These are phyloP conservation scores for Smittia sp. DNA, from an alignment of 2,888 invertebrate genomes.

Conservation along the genomic window DNA sequence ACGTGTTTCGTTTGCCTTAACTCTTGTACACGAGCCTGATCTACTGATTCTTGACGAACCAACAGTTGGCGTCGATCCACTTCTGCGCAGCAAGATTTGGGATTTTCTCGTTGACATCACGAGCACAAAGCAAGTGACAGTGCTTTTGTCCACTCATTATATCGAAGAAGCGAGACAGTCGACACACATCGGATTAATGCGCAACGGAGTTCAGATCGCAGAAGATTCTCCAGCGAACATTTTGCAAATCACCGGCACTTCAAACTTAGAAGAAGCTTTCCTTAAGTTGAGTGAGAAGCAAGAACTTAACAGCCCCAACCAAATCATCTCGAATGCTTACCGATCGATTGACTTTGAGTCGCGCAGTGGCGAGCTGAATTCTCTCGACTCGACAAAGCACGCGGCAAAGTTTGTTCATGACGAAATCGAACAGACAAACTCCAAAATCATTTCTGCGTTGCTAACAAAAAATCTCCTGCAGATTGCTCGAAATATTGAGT, in stretches of 20 bases:
- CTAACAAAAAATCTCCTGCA: not conserved
- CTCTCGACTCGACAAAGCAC: not conserved
- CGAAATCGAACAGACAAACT: not conserved
- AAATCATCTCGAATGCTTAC: not conserved
- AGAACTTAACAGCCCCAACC: not conserved
- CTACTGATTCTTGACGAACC: conserved; percentile 81
- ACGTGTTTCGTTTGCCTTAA: conserved; percentile 76
- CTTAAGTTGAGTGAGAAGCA: conserved; percentile 63
- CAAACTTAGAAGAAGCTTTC: conserved; percentile 79
- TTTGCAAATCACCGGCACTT: conserved; percentile 61
- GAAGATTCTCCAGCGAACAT: conserved; percentile 71
- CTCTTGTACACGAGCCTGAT: conserved; percentile 76
- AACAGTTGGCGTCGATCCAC: conserved; percentile 80
- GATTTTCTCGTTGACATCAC: conserved; percentile 67
- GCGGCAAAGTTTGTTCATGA: not conserved
- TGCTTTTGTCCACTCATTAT: conserved; percentile 85
- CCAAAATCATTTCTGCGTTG: not conserved
- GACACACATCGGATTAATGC: conserved; percentile 74
- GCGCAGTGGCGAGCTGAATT: not conserved
- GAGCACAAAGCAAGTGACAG: conserved; percentile 62
- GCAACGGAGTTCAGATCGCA: conserved; percentile 72
- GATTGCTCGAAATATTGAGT: not conserved
- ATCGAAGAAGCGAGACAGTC: conserved; percentile 81
- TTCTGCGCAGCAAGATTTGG: conserved; percentile 78
- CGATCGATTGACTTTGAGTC: not conserved